Base-by-base conservation (phyloP, 2,888 invertebrate species). In the Augiades crinisus region DNA sequence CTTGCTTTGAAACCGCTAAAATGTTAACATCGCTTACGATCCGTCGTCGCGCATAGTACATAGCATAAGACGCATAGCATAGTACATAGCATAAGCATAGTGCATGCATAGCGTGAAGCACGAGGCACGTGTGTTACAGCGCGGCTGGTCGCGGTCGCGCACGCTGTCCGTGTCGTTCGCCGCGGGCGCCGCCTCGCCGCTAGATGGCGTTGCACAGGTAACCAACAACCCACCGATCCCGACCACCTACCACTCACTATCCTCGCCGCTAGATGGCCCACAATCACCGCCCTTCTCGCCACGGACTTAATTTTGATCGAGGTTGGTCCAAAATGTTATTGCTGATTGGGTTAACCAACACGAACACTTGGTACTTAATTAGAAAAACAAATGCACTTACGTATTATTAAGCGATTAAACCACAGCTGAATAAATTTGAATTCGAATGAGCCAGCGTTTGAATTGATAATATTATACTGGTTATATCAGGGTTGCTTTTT, bases 91-190 rank as follows among this genome's bases (percentile, higher is more conserved):
- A 31, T 3, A 31, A 10, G 31, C 31, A 12, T 31, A 17, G 17
- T 46, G 46, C 46, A 46, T 46, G 46, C 27, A 14, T 22, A 16
- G 81, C 79, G 68, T 84, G 83, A 88, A 93, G 77, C 91, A 93
- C 67, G 94, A 7, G 36, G 94, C 57, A 97, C 97, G 96, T 96
- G 27, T 65, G 87, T 90, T 91, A 63, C 92, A 94, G 80, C 91
- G 94, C 68, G 94, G 95, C 58, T 97, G 97, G 96, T 96, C 97
- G 22, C 92, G 97, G 57, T 96, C 97, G 34, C 92, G 98, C 65
- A 97, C 97, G 49, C 91, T 97, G 66, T 97, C 97, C 47, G 95
- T 97, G 49, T 96, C 96, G 71, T 96, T 95, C 78, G 93, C 93
- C 17, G 93, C 93, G 24, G 95, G 95, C 58, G 92, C 93, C 13